Evolutionary conservation across 2,797 vertebrate genomes (phyloP).

Genomic region (Pachyuromys duprasi): DNA sequence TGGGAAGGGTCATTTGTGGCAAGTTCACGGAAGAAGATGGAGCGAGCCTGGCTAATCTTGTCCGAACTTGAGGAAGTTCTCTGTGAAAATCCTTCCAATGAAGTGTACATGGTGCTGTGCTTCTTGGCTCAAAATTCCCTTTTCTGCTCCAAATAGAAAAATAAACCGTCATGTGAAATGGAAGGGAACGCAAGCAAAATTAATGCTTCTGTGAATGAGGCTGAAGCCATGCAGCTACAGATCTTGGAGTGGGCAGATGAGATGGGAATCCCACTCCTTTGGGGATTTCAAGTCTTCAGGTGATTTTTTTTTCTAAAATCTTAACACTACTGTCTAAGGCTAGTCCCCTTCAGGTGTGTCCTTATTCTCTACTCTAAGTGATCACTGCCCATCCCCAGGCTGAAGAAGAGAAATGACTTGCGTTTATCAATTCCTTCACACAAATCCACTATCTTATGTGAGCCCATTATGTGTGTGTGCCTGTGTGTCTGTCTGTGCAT

Average conservation of each 20-base stretch:
- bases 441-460: not conserved
- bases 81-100: not conserved
- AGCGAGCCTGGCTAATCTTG: not conserved
- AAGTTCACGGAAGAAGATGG: not conserved
- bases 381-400: not conserved
- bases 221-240: not conserved
- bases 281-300: not conserved
- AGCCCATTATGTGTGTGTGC: not conserved
- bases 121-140: conserved; percentile 36
- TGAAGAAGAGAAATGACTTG: not conserved
- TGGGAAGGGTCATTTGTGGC: conserved; percentile 1
- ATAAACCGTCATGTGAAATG: not conserved
- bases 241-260: not conserved
- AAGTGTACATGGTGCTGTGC: not conserved
- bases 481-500: not conserved
- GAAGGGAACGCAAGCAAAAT: not conserved
- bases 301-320: not conserved
- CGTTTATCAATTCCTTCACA: not conserved
- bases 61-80: not conserved
- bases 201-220: not conserved
- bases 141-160: not conserved
- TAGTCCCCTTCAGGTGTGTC: not conserved
- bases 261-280: not conserved
- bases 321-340: not conserved
- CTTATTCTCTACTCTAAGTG: not conserved